Conservation (phyloP, 53 echinoderm and acorn worm genomes). For the Astropecten irregularis region DNA sequence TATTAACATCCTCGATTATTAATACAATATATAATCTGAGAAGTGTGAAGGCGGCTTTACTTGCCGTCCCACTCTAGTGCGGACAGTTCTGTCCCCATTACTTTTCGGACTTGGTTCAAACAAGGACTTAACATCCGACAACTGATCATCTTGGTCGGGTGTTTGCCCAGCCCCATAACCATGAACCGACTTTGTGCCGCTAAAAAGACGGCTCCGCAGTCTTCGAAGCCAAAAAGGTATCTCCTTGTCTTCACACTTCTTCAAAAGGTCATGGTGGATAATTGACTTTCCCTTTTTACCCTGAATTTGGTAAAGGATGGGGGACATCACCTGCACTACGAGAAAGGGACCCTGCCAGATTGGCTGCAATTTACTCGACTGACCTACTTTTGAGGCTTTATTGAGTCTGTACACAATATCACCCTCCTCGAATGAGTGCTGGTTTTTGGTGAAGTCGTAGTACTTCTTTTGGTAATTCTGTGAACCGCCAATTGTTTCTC, state of each 20-base stretch:
- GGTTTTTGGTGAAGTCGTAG: neutral
- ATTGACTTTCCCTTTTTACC: neutral
- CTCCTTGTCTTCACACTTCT: neutral
- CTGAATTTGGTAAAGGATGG: neutral
- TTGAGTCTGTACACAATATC: conserved; percentile 4
- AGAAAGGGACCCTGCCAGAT: conserved; percentile 6
- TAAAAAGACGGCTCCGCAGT: neutral
- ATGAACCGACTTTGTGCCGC: neutral
- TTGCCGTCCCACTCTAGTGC: neutral
- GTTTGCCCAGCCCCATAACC: no score
- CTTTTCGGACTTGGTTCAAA: neutral
- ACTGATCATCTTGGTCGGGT: neutral
- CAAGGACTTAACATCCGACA: neutral
- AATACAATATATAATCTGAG: neutral
- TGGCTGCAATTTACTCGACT: neutral
- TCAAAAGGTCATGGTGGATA: neutral
- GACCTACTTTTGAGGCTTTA: neutral
- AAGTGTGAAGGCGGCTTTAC: neutral
- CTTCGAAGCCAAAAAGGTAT: neutral
- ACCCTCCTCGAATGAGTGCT: neutral
- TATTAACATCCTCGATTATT: no score
- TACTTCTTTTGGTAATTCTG: conserved; percentile 14
- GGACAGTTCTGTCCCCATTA: neutral
- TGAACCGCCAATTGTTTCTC: neutral
- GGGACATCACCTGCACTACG: neutral